These are phyloP conservation scores for Neosalanx taihuensis DNA, from an alignment of 2,797 vertebrate genomes.

Conservation along the genomic window DNA sequence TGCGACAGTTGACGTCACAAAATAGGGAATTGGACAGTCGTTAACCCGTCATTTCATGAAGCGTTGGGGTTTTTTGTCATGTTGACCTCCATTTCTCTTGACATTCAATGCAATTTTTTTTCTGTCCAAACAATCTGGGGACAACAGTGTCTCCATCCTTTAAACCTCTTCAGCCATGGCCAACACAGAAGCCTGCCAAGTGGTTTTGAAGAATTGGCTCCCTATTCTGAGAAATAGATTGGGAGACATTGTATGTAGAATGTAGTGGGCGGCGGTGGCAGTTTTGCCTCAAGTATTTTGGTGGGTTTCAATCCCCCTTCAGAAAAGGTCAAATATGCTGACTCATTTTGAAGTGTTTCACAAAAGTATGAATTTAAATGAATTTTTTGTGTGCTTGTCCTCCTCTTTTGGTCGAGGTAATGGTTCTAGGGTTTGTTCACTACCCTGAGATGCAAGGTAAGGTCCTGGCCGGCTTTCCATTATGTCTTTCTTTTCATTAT, in stretches of 20 bases:
- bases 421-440: no score
- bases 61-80: not conserved
- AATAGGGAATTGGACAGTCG: not conserved
- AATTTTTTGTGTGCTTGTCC: no score
- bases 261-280: not conserved
- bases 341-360: no score
- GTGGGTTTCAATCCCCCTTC: not conserved
- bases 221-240: not conserved
- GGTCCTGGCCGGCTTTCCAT: no score
- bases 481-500: no score
- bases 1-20: not conserved
- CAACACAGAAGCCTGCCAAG: not conserved
- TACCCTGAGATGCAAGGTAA: no score
- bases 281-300: not conserved
- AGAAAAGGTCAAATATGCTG: not conserved
- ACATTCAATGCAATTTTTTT: slow-evolving; percentile 12
- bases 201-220: slow-evolving; percentile 4
- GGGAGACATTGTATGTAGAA: slow-evolving; percentile 6
- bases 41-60: not conserved
- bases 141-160: slow-evolving; percentile 5
- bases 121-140: slow-evolving; percentile 3
- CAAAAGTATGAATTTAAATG: no score
- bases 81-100: slow-evolving; percentile 4
- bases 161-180: slow-evolving; percentile 10
- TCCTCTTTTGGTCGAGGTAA: no score